Evolutionary conservation across 53 echinoderm and acorn worm species (phyloP), one percentile per base, ranked within the genome.

Genomic region (Pentamera pediparva): DNA sequence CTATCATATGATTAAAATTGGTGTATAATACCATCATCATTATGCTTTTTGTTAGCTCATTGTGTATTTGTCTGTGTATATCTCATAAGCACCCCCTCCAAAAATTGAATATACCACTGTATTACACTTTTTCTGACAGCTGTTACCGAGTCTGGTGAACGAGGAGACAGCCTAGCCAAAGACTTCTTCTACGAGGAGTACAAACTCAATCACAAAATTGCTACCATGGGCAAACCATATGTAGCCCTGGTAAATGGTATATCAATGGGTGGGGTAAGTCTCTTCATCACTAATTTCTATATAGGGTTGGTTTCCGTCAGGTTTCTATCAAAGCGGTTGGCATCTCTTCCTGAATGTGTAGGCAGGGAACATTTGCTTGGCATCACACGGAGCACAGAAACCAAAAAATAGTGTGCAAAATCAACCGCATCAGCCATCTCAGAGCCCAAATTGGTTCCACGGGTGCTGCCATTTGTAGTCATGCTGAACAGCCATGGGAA

Each of bases 201-300:
- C 65, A 91, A 91, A 59, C 50, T 96, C 37, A 96, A 96, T 45
- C 77, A 91, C 32, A 40, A 77, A 47, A 96, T 96, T 45, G 96
- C 85, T 30, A 96, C 83, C 25, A 76, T 91, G 77, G 65, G 74
- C 37, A 96, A 82, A 70, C 96, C 96, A 11, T 96, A 85, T 34
- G 77, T 96, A 13, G 96, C 96, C 15, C 56, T 96, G 17, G 88
- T 96, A 39, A 76, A 91, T 81, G 96, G 96, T 0, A 91, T 96
- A 43, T 82, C 91, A 21, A 96, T 96, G 96, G 96, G 96, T 39
- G 96, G 96, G 78, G 96, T 96, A 67, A 83, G 91, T 88, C 17
- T 25, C 2, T 22, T 36, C 34, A 21, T 24, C 11, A 78, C 32
- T 65, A 31, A 7, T 11, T 10, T 17, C 12, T 11, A 10, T 11